Evolutionary conservation across 2,888 invertebrate genomes (phyloP).

Genomic region (Trisateles emortualis): DNA sequence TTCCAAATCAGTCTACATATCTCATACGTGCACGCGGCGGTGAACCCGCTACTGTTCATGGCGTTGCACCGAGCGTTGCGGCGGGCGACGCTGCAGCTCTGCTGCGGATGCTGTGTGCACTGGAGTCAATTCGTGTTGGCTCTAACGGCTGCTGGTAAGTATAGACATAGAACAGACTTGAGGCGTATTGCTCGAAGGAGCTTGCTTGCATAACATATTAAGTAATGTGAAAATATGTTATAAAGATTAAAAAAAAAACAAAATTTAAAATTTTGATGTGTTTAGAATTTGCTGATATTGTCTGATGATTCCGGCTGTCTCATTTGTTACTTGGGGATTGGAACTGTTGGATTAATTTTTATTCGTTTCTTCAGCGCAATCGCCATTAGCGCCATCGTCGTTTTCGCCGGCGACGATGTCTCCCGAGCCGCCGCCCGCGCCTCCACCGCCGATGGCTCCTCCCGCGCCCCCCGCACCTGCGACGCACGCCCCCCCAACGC

Average conservation of each 20-base stretch:
- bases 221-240: too few species aligned
- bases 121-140: slow-evolving; percentile 88
- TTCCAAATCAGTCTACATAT: slow-evolving; percentile 94
- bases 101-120: slow-evolving; percentile 91
- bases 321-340: neutral
- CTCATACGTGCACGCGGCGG: slow-evolving; percentile 95
- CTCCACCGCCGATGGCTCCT: slow-evolving; percentile 81
- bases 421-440: slow-evolving; percentile 88
- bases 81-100: slow-evolving; percentile 90
- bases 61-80: slow-evolving; percentile 92
- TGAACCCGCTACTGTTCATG: slow-evolving; percentile 93
- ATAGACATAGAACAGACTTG: too few species aligned
- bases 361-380: slow-evolving; percentile 70
- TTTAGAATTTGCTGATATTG: too few species aligned
- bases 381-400: slow-evolving; percentile 87
- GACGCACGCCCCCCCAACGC: slow-evolving; percentile 76
- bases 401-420: slow-evolving; percentile 86
- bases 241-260: too few species aligned
- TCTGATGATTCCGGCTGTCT: too few species aligned
- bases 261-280: too few species aligned
- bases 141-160: slow-evolving; percentile 81
- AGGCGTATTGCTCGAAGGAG: too few species aligned
- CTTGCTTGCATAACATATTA: too few species aligned
- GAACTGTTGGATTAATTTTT: neutral
- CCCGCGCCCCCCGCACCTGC: slow-evolving; percentile 72